Evolutionary conservation across 2,888 invertebrate genomes (phyloP).

Genomic region (Himalopsyche anomala): DNA sequence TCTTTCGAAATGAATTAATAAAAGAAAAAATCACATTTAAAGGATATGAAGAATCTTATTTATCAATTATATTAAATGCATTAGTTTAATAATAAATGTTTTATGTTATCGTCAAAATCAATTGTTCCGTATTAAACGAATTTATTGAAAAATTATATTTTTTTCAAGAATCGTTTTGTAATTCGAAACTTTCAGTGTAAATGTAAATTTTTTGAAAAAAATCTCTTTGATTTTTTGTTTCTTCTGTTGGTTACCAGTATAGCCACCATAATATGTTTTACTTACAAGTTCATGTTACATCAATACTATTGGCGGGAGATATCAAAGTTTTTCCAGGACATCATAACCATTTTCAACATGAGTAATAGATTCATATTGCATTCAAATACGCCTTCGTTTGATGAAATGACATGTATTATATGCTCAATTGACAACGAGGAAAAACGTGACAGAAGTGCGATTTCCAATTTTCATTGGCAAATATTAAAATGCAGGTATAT

Average conservation of each 20-base stretch:
- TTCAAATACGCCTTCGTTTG: constrained; percentile 43
- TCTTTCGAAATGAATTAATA: no score
- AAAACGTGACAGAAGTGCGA: constrained; percentile 52
- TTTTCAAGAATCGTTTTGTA: no score
- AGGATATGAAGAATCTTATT: no score
- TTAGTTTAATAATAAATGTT: no score
- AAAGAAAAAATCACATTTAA: no score
- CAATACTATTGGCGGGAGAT: no score
- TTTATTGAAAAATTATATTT: no score
- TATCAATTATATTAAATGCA: no score
- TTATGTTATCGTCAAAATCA: no score
- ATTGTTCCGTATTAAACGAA: no score
- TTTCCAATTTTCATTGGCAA: constrained; percentile 56
- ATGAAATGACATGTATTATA: constrained; percentile 50
- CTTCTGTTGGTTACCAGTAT: not conserved
- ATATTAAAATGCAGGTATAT: constrained; percentile 59
- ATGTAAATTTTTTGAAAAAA: not conserved
- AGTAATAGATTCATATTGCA: constrained; percentile 46
- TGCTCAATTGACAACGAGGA: constrained; percentile 47
- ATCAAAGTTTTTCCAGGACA: not conserved
- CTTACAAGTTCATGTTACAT: not conserved
- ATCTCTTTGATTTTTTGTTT: constrained; percentile 7
- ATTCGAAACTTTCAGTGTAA: no score
- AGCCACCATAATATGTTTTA: not conserved
- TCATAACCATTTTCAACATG: not conserved